Percentiles rank a stretch among this genome's conserved stretches.
phyloP scores from a whole-genome alignment of 2,888 invertebrate genomes.

The Plebejus anna region DNA sequence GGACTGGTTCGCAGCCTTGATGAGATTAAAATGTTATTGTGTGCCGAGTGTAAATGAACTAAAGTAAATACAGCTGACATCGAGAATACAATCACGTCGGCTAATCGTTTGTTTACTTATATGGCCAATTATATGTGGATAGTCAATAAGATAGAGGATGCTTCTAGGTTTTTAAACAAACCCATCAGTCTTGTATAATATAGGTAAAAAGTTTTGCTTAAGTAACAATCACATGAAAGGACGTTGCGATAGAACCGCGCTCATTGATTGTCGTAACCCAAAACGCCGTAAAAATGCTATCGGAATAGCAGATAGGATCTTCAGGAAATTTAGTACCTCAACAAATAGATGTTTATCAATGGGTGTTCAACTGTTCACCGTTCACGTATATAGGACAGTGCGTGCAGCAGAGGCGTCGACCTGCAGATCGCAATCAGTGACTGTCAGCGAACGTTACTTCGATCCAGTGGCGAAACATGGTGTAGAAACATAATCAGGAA shows the following conservation, averaged over 20 bases:
- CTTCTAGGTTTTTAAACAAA: conserved; percentile 10
- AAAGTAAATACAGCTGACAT: conserved; percentile 19
- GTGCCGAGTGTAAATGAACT: conserved; percentile 17
- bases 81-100: conserved; percentile 9
- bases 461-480: conserved; percentile 9
- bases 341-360: conserved; percentile 7
- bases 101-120: conserved; percentile 20
- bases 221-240: neutral
- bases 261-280: neutral
- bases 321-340: neutral
- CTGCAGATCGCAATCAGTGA: conserved; percentile 16
- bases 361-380: neutral
- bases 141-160: neutral
- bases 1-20: conserved; percentile 16
- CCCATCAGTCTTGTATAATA: neutral
- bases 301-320: neutral
- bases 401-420: neutral
- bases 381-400: conserved; percentile 18
- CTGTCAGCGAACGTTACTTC: conserved; percentile 7
- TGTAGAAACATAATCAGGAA: conserved; percentile 2
- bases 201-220: neutral
- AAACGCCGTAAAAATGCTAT: neutral
- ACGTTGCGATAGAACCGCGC: neutral
- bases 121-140: conserved; percentile 1
- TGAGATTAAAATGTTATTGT: conserved; percentile 19